Percentiles rank a stretch among this genome's conserved stretches.
Conservation (phyloP, 2,113 vertebrate species). For the Rhizomys pruinosus region DNA sequence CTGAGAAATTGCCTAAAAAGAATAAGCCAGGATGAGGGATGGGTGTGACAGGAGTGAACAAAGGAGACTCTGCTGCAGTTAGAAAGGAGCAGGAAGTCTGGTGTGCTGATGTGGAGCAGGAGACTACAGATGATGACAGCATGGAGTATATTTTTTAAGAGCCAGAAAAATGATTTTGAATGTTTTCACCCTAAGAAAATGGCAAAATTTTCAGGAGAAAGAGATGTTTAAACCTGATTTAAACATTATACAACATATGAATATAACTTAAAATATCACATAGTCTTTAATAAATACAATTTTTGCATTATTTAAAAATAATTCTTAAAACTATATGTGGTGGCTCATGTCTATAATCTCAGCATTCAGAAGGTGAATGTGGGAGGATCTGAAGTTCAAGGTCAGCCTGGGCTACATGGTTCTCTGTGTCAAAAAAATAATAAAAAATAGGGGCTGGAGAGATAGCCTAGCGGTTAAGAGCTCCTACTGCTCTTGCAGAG, state of each 20-base stretch:
- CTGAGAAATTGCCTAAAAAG: neutral
- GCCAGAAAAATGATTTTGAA: neutral
- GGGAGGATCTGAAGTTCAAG: neutral
- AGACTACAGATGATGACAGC: neutral
- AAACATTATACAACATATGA: neutral
- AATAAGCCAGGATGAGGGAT: neutral
- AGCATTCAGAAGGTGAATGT: neutral
- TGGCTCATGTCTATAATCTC: neutral
- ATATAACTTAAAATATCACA: neutral
- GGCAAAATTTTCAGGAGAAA: neutral
- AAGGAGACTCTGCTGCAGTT: no score
- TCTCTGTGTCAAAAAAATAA: neutral
- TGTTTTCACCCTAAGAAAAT: neutral
- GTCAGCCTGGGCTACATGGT: no score
- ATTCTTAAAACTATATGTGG: neutral
- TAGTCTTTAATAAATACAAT: no score
- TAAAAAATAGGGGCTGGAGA: no score
- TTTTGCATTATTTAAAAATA: neutral
- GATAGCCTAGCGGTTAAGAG: no score
- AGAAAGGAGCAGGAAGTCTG: neutral
- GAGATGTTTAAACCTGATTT: neutral
- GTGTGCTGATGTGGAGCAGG: no score
- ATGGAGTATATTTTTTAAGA: neutral
- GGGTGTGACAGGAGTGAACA: neutral
- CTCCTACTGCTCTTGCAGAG: no score